Evolutionary conservation across 2,113 vertebrate species (phyloP).

Genomic region (Leucopsar rothschildi): DNA sequence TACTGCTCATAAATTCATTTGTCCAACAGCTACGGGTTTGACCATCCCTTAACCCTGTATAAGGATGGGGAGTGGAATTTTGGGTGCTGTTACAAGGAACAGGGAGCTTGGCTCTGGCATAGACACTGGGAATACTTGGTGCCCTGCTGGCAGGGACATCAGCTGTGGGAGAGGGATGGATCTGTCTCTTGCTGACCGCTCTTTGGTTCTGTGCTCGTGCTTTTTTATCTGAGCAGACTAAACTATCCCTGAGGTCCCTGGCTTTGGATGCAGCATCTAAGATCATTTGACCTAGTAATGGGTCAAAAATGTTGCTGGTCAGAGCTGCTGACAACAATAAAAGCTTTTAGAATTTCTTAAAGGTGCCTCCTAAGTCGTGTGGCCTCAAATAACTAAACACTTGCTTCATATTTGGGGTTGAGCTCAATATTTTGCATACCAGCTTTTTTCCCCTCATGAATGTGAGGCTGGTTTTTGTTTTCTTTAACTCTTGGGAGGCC

Average conservation of each 20-base stretch:
- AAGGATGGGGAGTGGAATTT: not conserved
- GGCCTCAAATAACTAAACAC: slow-evolving; percentile 23
- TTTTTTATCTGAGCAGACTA: not conserved
- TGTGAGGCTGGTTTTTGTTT: slow-evolving; percentile 16
- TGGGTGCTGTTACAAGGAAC: not conserved
- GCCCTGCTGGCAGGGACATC: not conserved
- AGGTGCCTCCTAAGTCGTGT: slow-evolving; percentile 3
- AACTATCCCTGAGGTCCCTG: not conserved
- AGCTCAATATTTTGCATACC: slow-evolving; percentile 61
- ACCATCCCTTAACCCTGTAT: fast-evolving
- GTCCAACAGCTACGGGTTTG: not conserved
- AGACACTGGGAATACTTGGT: not conserved
- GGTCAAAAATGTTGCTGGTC: not conserved
- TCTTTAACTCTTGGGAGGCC: slow-evolving; percentile 51
- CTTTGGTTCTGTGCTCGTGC: not conserved
- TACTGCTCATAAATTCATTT: not conserved
- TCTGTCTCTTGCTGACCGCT: fast-evolving
- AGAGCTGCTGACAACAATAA: not conserved
- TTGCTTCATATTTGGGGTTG: slow-evolving; percentile 63
- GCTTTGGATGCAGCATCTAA: not conserved
- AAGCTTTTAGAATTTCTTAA: slow-evolving; percentile 33
- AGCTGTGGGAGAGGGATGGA: not conserved
- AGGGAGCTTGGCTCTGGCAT: not conserved
- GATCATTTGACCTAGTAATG: not conserved
- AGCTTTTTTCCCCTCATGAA: not conserved